These are phyloP conservation scores for Ennomos erosarius DNA, from an alignment of 2,888 invertebrate genomes.

Conservation along the genomic window DNA sequence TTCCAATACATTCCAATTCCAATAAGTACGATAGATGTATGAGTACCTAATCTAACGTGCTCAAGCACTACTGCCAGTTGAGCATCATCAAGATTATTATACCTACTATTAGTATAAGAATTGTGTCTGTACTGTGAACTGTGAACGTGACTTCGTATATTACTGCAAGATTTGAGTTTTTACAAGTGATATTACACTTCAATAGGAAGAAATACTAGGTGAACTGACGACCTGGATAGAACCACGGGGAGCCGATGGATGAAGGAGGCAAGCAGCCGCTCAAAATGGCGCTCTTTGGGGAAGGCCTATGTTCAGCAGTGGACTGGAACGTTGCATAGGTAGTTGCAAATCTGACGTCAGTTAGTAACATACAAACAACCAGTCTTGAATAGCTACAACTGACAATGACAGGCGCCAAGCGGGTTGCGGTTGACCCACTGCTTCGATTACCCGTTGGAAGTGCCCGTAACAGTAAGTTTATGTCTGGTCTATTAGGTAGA, in stretches of 20 bases:
- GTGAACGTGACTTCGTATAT: conserved; percentile 13
- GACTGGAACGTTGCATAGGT: too few species aligned
- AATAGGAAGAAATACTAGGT: background rate
- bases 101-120: background rate
- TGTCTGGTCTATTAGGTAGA: conserved; percentile 33
- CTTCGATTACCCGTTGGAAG: conserved; percentile 56
- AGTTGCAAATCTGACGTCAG: background rate
- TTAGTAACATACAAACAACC: background rate
- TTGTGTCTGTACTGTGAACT: too few species aligned
- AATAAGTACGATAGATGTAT: conserved; percentile 7
- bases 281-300: too few species aligned
- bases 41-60: conserved; percentile 7
- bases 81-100: conserved; percentile 1
- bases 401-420: conserved; percentile 42
- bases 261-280: too few species aligned
- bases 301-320: too few species aligned
- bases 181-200: background rate
- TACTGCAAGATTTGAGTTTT: background rate
- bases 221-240: too few species aligned
- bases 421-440: conserved; percentile 66
- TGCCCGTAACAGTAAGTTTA: conserved; percentile 43
- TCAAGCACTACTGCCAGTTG: conserved; percentile 3
- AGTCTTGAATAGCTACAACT: background rate
- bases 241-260: too few species aligned
- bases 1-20: conserved; percentile 14